phyloP scores from a whole-genome alignment of 2,113 vertebrate species.

The Trogon surrucura region DNA sequence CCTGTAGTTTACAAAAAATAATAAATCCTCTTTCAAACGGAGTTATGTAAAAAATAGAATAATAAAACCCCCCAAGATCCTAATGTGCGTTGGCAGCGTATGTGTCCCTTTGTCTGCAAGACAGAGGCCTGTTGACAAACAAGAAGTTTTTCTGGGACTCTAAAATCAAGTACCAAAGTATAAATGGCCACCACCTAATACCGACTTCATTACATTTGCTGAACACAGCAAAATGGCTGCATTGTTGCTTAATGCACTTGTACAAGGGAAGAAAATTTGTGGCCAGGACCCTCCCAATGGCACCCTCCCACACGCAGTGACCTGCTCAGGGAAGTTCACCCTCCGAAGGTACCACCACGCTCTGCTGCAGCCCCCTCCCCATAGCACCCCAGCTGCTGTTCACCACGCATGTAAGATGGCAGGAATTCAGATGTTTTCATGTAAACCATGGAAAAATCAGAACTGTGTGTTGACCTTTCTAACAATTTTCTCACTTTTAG shows the following conservation, averaged over 20 bases:
- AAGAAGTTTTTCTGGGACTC: conserved; percentile 16
- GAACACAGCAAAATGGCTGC: neutral
- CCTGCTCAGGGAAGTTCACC: neutral
- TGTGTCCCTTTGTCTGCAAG: conserved; percentile 22
- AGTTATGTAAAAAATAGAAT: conserved; percentile 49
- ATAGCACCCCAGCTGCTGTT: neutral
- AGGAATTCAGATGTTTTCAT: neutral
- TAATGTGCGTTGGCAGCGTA: conserved; percentile 19
- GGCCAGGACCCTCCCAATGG: neutral
- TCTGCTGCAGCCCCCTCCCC: neutral
- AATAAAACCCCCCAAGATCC: neutral
- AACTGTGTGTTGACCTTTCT: neutral
- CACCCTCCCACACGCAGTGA: neutral
- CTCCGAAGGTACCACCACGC: neutral
- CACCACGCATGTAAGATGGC: neutral
- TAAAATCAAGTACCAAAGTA: neutral
- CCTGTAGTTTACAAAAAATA: conserved; percentile 31
- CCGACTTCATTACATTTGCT: neutral
- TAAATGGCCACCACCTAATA: neutral
- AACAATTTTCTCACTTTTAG: conserved; percentile 1
- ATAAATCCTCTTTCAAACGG: conserved; percentile 21
- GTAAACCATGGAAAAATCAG: neutral
- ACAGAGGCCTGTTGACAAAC: conserved; percentile 46
- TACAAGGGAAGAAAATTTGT: neutral
- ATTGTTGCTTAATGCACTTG: neutral